Evolutionary conservation across 92 coral and sea anemone genomes (phyloP).

Genomic region (Anthopleura xanthogrammica): DNA sequence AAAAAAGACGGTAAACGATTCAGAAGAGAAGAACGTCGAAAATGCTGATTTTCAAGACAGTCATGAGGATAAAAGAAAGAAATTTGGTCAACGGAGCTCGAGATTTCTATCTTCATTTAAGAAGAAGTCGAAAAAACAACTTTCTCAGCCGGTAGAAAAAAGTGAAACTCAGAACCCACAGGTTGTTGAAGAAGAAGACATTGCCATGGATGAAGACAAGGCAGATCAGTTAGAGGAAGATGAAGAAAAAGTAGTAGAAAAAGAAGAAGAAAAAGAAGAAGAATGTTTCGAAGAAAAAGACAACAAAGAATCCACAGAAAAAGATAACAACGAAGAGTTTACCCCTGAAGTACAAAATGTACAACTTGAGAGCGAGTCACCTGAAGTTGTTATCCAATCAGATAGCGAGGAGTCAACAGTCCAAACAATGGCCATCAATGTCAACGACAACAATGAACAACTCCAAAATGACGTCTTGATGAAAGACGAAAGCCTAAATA

Average conservation of each 20-base stretch:
- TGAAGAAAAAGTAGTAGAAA: too few species aligned
- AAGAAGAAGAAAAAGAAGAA: neutral
- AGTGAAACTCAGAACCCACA: neutral
- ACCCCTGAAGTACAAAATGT: conserved; percentile 21
- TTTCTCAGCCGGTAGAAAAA: neutral
- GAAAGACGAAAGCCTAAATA: neutral
- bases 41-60: neutral
- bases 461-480: neutral
- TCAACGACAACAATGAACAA: conserved; percentile 11
- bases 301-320: neutral
- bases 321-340: neutral
- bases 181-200: neutral
- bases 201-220: neutral
- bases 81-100: neutral
- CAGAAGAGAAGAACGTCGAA: neutral
- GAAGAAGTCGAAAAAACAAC: neutral
- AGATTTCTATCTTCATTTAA: conserved; percentile 8
- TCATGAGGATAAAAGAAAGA: conserved; percentile 13
- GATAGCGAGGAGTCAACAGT: neutral
- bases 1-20: neutral
- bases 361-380: conserved; percentile 11
- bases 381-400: conserved; percentile 23
- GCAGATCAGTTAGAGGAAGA: neutral
- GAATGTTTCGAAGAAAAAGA: neutral
- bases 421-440: conserved; percentile 14